Conservation (phyloP, 2,888 invertebrate genomes). For the Branchellion lobata region DNA sequence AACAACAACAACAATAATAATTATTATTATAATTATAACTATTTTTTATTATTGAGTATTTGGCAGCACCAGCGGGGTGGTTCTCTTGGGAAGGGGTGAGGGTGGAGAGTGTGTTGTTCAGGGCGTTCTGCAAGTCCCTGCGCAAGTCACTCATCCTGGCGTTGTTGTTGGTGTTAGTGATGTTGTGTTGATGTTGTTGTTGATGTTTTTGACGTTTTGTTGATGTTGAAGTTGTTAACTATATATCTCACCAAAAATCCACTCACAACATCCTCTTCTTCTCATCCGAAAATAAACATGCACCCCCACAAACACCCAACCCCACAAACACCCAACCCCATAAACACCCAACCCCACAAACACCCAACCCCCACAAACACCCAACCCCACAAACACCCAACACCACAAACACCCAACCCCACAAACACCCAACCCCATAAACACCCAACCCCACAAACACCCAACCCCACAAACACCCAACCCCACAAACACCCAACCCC, state of each 20-base stretch:
- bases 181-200: not conserved
- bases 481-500: too few species aligned
- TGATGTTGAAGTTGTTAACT: not conserved
- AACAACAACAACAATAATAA: not conserved
- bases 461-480: too few species aligned
- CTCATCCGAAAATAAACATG: not conserved
- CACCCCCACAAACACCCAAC: not conserved
- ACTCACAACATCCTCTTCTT: not conserved
- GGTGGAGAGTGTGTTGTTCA: not conserved
- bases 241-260: not conserved
- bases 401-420: too few species aligned
- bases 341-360: too few species aligned
- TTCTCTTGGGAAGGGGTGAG: not conserved
- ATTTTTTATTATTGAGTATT: too few species aligned
- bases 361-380: too few species aligned
- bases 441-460: too few species aligned
- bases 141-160: conserved; percentile 4
- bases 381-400: too few species aligned
- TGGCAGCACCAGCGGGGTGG: not conserved
- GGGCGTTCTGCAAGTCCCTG: not conserved
- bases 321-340: conserved; percentile 69
- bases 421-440: too few species aligned
- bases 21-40: not conserved
- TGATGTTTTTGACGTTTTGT: not conserved
- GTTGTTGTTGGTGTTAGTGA: not conserved